Evolutionary conservation across 53 echinoderm and acorn worm genomes (phyloP).

Genomic region (Temnopleurus reevesii): DNA sequence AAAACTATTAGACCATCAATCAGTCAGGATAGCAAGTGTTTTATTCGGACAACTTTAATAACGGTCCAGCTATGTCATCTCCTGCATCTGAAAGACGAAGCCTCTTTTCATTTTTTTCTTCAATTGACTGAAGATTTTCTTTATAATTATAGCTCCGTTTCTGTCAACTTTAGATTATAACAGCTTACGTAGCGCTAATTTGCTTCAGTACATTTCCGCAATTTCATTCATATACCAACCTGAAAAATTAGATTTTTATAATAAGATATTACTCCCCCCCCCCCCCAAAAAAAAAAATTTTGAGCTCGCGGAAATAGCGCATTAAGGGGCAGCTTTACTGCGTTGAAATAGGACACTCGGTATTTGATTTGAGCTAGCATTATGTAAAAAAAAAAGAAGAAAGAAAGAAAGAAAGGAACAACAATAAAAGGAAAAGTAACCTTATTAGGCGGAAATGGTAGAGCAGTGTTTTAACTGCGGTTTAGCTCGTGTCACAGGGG

Average conservation of each 20-base stretch:
- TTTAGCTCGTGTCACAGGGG: constrained; percentile 49
- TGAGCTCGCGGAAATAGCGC: constrained; percentile 34
- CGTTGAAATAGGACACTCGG: constrained; percentile 16
- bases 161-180: too few species aligned
- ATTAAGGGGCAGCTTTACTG: constrained; percentile 21
- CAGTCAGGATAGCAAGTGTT: too few species aligned
- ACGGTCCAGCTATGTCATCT: too few species aligned
- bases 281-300: neutral
- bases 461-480: constrained; percentile 37
- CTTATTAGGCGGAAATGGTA: constrained; percentile 45
- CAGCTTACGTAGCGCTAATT: too few species aligned
- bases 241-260: neutral
- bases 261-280: too few species aligned
- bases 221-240: neutral
- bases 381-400: too few species aligned
- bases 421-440: neutral
- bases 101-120: too few species aligned
- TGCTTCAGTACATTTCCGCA: neutral
- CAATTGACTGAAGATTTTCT: too few species aligned
- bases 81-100: too few species aligned
- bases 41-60: too few species aligned
- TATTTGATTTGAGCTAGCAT: neutral
- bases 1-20: too few species aligned
- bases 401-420: neutral
- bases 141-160: too few species aligned